Base-by-base conservation (phyloP, 2,888 invertebrate genomes). In the Alentia gelatinosa region DNA sequence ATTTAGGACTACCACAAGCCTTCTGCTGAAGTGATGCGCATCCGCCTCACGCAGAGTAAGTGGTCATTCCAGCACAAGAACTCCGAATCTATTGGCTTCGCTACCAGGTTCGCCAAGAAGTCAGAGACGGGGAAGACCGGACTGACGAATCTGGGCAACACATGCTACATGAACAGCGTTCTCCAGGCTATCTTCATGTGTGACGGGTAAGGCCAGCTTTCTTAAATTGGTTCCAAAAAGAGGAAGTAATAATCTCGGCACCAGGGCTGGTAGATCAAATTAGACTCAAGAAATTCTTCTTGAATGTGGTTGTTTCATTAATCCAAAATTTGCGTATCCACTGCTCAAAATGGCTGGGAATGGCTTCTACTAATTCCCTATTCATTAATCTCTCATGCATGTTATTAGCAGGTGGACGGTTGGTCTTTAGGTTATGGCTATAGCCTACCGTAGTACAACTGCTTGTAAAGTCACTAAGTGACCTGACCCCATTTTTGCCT, bases 81-180 rank as follows among this genome's bases (percentile, higher is more conserved):
- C 12, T 19, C 39, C 19, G 26, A 35, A 35, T 33, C n/a, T 5
- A 12, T 63, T 33, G 40, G 37, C 4, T 79, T 50, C 35, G 37
- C 42, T 9, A 68, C 90, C 1, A 79, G 79, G 12, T 90, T 79
- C 33, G 90, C 90, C n/a, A 79, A 94, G 92, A 95, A 94, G 92
- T 94, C 95, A n/a, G 95, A 95, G 68, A 95, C 95, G 47, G 95
- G 95, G 97, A 97, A 96, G 92, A 97, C 98, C 4, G 98, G 98
- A 0, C 97, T 98, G 35, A 97, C 97, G 63, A 98, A 98, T 96
- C 97, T 98, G 68, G 98, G 98, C 40, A 98, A 98, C 94, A 98
- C 98, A 0, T 98, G 98, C 95, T 98, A 98, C 94, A 98, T 98
- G 98, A 98, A 98, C 96, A 98, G 98, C 95, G 97, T 98, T 0